Percentiles rank a stretch among this genome's conserved stretches.
Evolutionary conservation across 2,888 invertebrate species (phyloP).

Genomic region (Caenorhabditis uteleia): DNA sequence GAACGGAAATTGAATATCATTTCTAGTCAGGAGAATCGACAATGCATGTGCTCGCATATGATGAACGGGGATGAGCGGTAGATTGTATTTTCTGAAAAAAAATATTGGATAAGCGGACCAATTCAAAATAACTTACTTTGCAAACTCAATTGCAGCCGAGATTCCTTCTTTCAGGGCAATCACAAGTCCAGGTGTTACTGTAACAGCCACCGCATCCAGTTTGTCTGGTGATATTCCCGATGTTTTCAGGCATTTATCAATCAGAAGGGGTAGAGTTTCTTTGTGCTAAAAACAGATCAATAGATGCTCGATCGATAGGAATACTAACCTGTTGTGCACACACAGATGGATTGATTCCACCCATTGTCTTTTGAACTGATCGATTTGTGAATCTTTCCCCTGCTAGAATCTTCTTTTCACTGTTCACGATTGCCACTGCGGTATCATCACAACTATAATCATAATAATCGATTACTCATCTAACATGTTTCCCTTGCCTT

Average conservation of each 20-base stretch:
- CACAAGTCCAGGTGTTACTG: slow-evolving; percentile 63
- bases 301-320: not conserved
- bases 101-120: slow-evolving; percentile 4
- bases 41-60: slow-evolving; percentile 99
- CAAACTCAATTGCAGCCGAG: slow-evolving; percentile 53
- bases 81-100: slow-evolving; percentile 19
- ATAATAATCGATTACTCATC: slow-evolving; percentile 64
- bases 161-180: slow-evolving; percentile 67
- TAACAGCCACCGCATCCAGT: slow-evolving; percentile 61
- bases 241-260: slow-evolving; percentile 51
- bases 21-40: slow-evolving; percentile 76
- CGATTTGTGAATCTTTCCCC: slow-evolving; percentile 40
- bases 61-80: slow-evolving; percentile 89
- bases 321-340: slow-evolving; percentile 52
- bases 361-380: slow-evolving; percentile 33
- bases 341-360: slow-evolving; percentile 58
- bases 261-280: slow-evolving; percentile 45
- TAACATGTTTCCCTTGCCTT: slow-evolving; percentile 39
- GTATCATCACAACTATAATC: slow-evolving; percentile 66
- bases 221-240: slow-evolving; percentile 39
- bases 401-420: slow-evolving; percentile 32
- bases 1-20: slow-evolving; percentile 58
- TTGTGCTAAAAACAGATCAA: slow-evolving; percentile 49
- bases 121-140: slow-evolving; percentile 42
- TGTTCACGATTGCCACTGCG: slow-evolving; percentile 56